Evolutionary conservation across 2,113 vertebrate genomes (phyloP).

Genomic region (Corythornis vintsioides): DNA sequence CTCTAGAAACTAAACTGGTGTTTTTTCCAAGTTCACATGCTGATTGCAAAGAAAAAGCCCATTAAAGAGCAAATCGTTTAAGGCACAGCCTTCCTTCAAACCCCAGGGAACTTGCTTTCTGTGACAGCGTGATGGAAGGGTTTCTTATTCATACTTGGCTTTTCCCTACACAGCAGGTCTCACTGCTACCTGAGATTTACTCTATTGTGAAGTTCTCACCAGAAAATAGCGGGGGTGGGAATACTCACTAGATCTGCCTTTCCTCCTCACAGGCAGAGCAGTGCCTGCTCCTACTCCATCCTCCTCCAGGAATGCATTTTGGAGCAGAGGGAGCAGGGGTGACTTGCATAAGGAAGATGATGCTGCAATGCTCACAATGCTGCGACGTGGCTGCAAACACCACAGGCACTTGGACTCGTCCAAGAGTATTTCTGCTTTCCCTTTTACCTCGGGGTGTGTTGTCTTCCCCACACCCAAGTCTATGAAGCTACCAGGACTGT

Average conservation of each 20-base stretch:
- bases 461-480: not conserved
- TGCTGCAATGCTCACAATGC: not conserved
- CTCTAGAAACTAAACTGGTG: not conserved
- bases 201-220: slow-evolving; percentile 40
- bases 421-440: not conserved
- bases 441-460: not conserved
- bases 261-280: not conserved
- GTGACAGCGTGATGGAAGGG: slow-evolving; percentile 66
- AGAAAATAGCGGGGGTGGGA: not conserved
- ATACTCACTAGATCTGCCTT: not conserved
- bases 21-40: slow-evolving; percentile 57
- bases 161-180: slow-evolving; percentile 32
- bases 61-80: slow-evolving; percentile 69
- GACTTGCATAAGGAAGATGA: not conserved
- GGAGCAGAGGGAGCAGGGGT: not conserved
- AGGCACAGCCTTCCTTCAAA: slow-evolving; percentile 61
- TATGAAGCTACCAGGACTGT: rapidly evolving
- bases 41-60: slow-evolving; percentile 69
- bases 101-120: slow-evolving; percentile 65
- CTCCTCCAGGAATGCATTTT: not conserved
- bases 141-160: slow-evolving; percentile 63
- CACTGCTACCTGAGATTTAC: slow-evolving; percentile 61
- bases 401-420: not conserved
- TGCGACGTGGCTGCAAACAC: not conserved
- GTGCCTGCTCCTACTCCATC: not conserved